phyloP scores from a whole-genome alignment of 2,113 vertebrate species.

The Vidua chalybeata region DNA sequence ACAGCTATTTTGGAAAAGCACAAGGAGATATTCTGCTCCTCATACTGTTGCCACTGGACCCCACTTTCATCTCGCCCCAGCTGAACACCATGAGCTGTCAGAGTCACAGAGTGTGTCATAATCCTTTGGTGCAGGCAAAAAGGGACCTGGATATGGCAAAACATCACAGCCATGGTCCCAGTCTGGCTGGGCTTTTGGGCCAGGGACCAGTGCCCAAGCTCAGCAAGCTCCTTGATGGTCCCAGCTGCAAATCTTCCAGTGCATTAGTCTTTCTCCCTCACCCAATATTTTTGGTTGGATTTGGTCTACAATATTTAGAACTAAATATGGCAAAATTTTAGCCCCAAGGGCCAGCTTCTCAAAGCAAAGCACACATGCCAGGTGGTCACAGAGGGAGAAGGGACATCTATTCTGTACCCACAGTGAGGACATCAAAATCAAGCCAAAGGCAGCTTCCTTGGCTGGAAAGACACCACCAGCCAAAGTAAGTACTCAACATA shows the following conservation, averaged over 20 bases:
- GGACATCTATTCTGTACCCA: not conserved
- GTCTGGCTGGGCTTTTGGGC: accelerated
- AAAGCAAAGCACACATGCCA: not conserved
- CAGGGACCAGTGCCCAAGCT: not conserved
- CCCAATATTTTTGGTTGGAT: not conserved
- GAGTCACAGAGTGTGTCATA: accelerated
- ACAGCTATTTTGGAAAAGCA: not conserved
- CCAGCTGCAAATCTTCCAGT: not conserved
- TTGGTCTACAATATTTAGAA: not conserved
- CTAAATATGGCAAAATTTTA: not conserved
- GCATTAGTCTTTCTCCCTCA: not conserved
- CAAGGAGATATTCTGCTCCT: not conserved
- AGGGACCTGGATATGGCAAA: not conserved
- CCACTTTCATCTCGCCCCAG: not conserved
- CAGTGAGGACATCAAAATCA: not conserved
- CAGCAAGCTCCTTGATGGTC: not conserved
- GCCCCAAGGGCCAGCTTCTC: not conserved
- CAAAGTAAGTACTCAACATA: not conserved
- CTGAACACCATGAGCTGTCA: not conserved
- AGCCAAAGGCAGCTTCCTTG: not conserved
- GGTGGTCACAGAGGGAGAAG: not conserved
- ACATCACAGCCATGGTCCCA: accelerated
- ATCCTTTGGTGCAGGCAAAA: not conserved
- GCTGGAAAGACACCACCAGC: not conserved
- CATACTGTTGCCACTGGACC: not conserved